Evolutionary conservation across 2,797 vertebrate species (phyloP).

Genomic region (Channallabes apus): DNA sequence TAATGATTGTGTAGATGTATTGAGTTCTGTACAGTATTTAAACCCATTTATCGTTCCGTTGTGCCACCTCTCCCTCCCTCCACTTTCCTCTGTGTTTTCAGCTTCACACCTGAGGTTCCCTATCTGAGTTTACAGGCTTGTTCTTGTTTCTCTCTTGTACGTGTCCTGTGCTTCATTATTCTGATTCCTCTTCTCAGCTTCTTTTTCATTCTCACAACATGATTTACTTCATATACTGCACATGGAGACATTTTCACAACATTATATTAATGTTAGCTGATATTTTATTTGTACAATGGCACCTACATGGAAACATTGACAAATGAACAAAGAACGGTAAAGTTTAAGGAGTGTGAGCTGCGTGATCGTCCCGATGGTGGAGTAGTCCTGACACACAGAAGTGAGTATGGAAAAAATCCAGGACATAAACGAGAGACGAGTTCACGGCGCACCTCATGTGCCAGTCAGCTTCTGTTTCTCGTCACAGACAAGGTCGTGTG

Average conservation of each 20-base stretch:
- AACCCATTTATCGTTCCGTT: background rate
- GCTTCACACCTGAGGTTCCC: background rate
- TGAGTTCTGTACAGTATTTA: background rate
- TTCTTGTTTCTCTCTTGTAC: background rate
- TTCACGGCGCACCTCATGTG: background rate
- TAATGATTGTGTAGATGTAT: background rate
- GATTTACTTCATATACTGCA: background rate
- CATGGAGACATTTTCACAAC: background rate
- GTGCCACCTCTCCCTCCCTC: background rate
- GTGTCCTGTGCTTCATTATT: background rate
- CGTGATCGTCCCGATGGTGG: background rate
- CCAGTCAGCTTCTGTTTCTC: constrained; percentile 10
- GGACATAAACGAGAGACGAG: background rate
- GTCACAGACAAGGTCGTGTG: background rate
- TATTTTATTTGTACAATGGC: too few relatives aligned
- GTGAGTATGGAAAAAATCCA: background rate
- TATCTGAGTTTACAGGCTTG: background rate
- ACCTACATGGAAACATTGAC: background rate
- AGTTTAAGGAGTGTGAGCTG: background rate
- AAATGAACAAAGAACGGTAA: background rate
- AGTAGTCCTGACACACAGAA: background rate
- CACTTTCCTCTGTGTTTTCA: background rate
- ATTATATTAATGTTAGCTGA: background rate
- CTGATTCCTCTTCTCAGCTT: background rate
- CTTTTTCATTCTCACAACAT: background rate